Percentiles rank a stretch among this genome's conserved stretches.
These are phyloP conservation scores for Lasiurus cinereus DNA, from an alignment of 2,113 vertebrate genomes.

Conservation along the genomic window DNA sequence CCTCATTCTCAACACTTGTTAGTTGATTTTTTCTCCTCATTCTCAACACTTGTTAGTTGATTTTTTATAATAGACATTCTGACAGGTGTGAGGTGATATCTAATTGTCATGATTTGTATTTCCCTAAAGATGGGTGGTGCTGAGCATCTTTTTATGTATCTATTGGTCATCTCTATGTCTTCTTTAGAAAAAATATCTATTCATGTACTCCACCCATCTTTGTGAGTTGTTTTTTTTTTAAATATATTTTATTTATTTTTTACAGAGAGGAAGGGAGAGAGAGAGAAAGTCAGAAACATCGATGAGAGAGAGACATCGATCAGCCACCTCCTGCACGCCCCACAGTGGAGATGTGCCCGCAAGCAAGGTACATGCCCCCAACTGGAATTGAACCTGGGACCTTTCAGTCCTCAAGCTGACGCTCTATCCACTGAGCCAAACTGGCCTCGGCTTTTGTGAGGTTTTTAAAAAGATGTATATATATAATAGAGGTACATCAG, in stretches of 20 bases:
- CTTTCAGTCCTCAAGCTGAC: too few species aligned
- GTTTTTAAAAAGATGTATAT: too few species aligned
- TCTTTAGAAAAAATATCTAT: background rate
- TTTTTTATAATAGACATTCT: background rate
- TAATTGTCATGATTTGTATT: background rate
- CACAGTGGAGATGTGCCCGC: too few species aligned
- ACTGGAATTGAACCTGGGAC: too few species aligned
- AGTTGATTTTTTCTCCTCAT: background rate
- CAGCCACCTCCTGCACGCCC: too few species aligned
- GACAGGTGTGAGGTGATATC: background rate
- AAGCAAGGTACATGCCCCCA: too few species aligned
- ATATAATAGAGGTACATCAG: too few species aligned
- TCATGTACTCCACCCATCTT: background rate
- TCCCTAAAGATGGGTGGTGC: background rate
- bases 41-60: background rate
- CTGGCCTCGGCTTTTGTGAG: too few species aligned
- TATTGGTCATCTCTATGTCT: background rate
- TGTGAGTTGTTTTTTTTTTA: background rate
- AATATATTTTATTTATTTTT: background rate
- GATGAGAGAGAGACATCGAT: too few species aligned
- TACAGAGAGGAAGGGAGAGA: too few species aligned
- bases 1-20: background rate
- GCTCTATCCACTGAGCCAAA: too few species aligned
- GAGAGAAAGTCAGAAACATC: too few species aligned
- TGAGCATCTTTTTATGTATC: background rate